Base-by-base conservation (phyloP, 1,140 invertebrate species). In the Stratiolaelaps scimitus region DNA sequence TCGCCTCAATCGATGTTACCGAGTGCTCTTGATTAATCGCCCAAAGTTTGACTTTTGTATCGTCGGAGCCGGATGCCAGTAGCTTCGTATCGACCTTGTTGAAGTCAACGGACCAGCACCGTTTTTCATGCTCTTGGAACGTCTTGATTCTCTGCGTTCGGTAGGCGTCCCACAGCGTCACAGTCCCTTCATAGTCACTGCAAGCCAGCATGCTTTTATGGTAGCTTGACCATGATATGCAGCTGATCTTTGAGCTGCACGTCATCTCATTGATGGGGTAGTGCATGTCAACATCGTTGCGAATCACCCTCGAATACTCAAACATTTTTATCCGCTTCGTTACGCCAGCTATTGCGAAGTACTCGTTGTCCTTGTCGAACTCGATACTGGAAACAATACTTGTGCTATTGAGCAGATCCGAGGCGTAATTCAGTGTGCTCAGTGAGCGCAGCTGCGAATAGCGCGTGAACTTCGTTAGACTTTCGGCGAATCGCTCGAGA, bases 101-200 rank as follows among this genome's bases (percentile, higher is more conserved):
- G 74, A 95, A 96, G 78, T 96, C 91, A 10, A 97, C 91, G 70
- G 88, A 91, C 92, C 92, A 97, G 74, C 90, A 93, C 64, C 92
- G 78, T 75, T 94, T 95, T 75, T 96, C 91, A 76, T 96, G 92
- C 75, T 96, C 92, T 74, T 91, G 82, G 70, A 77, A 80, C 19
- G 75, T 72, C 82, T 86, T 70, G 79, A 80, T 70, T 69, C 78
- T 79, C 70, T 85, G 81, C n/a, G 83, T 84, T 0, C 85, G 87
- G 23, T 82, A 82, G 0, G 88, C 88, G 78, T 97, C 92, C 92
- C 92, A 96, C 17, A 96, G 82, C 6, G 86, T 86, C 0, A 96
- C 90, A 0, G 85, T 89, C 26, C 92, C 92, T 76, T 95, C 92
- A 76, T 96, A 96, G 78, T 96, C 92, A 68, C 88, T 88, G n/a